Evolutionary conservation across 2,888 invertebrate genomes (phyloP).

Genomic region (Baronia brevicornis): DNA sequence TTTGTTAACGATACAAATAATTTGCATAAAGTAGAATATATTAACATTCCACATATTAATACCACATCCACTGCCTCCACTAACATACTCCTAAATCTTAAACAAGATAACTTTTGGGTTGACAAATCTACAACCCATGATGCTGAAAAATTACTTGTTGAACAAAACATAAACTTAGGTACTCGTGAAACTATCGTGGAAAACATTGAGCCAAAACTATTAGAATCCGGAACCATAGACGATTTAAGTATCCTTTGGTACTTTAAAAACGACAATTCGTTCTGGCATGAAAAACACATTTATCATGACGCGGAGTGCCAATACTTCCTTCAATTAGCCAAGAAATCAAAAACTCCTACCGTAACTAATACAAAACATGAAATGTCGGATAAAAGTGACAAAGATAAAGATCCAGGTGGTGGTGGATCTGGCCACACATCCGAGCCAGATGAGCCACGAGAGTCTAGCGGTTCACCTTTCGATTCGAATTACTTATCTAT

Average conservation of each 20-base stretch:
- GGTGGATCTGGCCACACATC: slow-evolving; percentile 72
- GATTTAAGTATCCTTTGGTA: slow-evolving; percentile 39
- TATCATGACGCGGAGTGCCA: slow-evolving; percentile 81
- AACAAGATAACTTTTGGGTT: slow-evolving; percentile 76
- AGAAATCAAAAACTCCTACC: slow-evolving; percentile 45
- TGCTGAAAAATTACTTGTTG: slow-evolving; percentile 63
- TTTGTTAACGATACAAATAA: slow-evolving; percentile 2
- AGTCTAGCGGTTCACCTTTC: slow-evolving; percentile 38
- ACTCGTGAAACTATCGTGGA: neutral
- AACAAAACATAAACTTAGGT: slow-evolving; percentile 30
- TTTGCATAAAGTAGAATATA: slow-evolving; percentile 3
- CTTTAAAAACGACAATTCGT: slow-evolving; percentile 61
- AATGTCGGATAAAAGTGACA: slow-evolving; percentile 70
- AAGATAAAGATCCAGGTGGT: slow-evolving; percentile 77
- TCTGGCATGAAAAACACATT: slow-evolving; percentile 77
- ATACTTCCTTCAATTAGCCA: slow-evolving; percentile 73
- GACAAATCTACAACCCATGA: slow-evolving; percentile 75
- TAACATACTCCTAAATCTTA: slow-evolving; percentile 49
- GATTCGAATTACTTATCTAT: slow-evolving; percentile 80
- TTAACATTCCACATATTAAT: slow-evolving; percentile 35
- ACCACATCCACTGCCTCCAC: slow-evolving; percentile 29
- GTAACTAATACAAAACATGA: slow-evolving; percentile 31
- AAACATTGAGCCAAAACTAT: slow-evolving; percentile 17
- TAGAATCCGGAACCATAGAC: slow-evolving; percentile 16
- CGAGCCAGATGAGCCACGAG: slow-evolving; percentile 42